Conservation (phyloP, 2,797 vertebrate species). For the Linurgus olivaceus region DNA sequence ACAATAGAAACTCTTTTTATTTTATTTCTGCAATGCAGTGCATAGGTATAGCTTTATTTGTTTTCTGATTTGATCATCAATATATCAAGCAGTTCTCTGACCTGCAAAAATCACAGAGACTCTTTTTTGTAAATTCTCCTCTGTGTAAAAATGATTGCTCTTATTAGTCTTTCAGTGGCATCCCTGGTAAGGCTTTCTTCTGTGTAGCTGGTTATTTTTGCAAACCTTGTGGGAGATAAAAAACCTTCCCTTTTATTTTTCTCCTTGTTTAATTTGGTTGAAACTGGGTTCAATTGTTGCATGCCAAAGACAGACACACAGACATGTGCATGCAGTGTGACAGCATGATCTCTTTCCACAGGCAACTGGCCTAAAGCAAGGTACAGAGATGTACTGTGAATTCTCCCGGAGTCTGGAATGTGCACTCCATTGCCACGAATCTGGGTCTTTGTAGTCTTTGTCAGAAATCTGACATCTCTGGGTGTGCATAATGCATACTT, state of each 20-base stretch:
- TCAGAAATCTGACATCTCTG: conserved; percentile 4
- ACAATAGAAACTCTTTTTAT: neutral
- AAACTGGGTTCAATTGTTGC: neutral
- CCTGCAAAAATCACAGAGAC: neutral
- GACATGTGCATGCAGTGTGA: neutral
- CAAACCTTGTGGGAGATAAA: neutral
- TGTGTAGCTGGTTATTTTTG: neutral
- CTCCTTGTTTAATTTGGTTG: neutral
- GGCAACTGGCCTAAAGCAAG: neutral
- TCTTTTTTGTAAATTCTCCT: neutral
- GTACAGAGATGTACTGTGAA: neutral
- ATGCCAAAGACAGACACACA: neutral
- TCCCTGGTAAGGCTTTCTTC: neutral
- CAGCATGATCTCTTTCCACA: neutral
- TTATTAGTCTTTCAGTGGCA: neutral
- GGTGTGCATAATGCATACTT: neutral
- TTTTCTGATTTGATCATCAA: neutral
- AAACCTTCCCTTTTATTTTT: neutral
- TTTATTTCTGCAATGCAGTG: neutral
- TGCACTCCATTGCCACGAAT: neutral
- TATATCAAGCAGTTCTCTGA: neutral
- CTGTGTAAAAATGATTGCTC: neutral
- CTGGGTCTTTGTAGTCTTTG: conserved; percentile 10
- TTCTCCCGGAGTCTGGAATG: neutral
- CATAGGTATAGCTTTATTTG: neutral